A percentile compares a stretch with the other conserved stretches of the same genome.
These are phyloP conservation scores for Panzeria rudis DNA, from an alignment of 2,888 invertebrate genomes.

Conservation along the genomic window DNA sequence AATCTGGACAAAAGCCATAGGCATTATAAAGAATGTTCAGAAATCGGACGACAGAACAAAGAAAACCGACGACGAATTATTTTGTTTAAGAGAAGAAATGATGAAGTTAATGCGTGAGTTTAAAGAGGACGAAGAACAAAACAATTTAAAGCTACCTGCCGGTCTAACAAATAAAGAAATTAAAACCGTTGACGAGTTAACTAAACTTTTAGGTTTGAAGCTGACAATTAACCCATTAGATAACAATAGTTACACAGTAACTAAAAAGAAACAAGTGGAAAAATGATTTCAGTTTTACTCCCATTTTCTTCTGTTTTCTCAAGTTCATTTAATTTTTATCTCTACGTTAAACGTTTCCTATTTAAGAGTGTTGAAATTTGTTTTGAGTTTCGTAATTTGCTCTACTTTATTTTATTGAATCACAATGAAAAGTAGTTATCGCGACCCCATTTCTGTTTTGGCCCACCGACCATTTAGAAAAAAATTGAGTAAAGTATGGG, in stretches of 20 bases:
- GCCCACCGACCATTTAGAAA: too few relatives aligned
- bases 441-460: too few relatives aligned
- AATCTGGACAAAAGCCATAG: conserved; percentile 82
- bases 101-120: conserved; percentile 68
- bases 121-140: conserved; percentile 66
- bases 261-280: conserved; percentile 65
- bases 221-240: conserved; percentile 75
- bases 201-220: conserved; percentile 74
- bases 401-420: not conserved
- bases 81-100: conserved; percentile 72
- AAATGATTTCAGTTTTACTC: conserved; percentile 12
- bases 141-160: conserved; percentile 71
- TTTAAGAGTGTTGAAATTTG: not conserved
- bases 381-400: not conserved
- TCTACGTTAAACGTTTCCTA: not conserved
- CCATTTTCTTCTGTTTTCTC: not conserved
- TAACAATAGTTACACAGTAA: conserved; percentile 73
- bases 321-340: not conserved
- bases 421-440: not conserved
- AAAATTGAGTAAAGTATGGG: too few relatives aligned
- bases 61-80: conserved; percentile 10
- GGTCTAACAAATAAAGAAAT: conserved; percentile 74
- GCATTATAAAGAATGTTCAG: conserved; percentile 75
- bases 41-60: conserved; percentile 41
- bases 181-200: conserved; percentile 72